Evolutionary conservation across 2,797 vertebrate species (phyloP), one percentile per base, ranked within the genome.

Genomic region (Xenentodon cancila): DNA sequence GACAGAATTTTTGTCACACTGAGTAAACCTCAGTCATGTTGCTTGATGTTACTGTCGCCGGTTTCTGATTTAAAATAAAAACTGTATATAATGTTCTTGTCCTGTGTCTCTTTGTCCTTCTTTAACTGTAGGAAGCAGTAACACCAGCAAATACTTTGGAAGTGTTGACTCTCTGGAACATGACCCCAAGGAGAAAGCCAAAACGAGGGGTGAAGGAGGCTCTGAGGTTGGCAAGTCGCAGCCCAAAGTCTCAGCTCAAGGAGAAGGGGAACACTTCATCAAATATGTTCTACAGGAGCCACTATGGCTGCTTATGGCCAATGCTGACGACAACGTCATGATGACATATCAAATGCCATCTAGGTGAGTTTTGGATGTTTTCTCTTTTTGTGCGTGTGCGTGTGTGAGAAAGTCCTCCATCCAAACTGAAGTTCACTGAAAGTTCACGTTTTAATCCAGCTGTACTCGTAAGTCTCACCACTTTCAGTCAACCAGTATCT

Each of bases 281-380:
- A 95, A 94, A 51, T 95, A 84, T 0, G 90, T 94, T 27, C 93
- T 95, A 1, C 96, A 97, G 88, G 95, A 98, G 76, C 96, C 96
- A 0, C 84, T 96, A 58, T 98, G 95, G 96, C 91, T 96, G 77
- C 85, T 96, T 55, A 94, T 94, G 94, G 94, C 95, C 6, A 94
- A 96, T 9, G 65, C 94, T 0, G 94, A 97, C 11, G 91, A 96
- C 66, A 86, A 93, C 1, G 80, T 95, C 80, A 97, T 96, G 96
- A 97, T 99, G 96, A 96, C 94, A 0, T 99, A 98, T 85, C 95
- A 98, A 84, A 89, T 98, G 74, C 95, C 97, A 0, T 83, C 94
- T 53, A 88, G 95, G 97, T 98, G 88, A 94, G 88, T 40, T 40
- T 40, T 5, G 16, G 37, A 15, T 16, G 37, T 5, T 40, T 37